phyloP scores from a whole-genome alignment of 2,888 invertebrate genomes.

The Nomada fucata region DNA sequence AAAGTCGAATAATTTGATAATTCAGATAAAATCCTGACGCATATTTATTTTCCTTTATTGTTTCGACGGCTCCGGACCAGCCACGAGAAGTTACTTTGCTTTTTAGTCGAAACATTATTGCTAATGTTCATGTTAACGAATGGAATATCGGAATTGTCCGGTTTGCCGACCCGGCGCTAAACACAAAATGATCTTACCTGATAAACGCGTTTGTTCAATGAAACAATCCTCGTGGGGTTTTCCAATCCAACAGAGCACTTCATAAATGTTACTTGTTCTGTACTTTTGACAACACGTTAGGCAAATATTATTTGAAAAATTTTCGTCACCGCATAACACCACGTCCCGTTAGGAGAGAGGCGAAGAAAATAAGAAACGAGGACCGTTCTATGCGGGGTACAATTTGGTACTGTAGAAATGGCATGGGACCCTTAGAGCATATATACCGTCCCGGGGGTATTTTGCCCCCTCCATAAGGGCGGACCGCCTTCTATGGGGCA shows the following conservation, averaged over 20 bases:
- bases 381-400: conserved; percentile 74
- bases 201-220: background rate
- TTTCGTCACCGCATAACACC: conserved; percentile 42
- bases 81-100: no score
- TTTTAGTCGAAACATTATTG: background rate
- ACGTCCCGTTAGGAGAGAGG: conserved; percentile 13
- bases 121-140: background rate
- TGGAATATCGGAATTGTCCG: background rate
- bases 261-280: background rate
- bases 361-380: conserved; percentile 65
- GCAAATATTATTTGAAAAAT: background rate
- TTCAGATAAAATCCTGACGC: background rate
- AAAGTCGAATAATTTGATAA: background rate
- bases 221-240: conserved; percentile 12
- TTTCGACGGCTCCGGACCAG: no score
- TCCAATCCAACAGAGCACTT: conserved; percentile 26
- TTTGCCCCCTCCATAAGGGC: conserved; percentile 74
- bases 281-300: background rate
- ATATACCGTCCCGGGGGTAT: conserved; percentile 81
- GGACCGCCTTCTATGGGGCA: conserved; percentile 76
- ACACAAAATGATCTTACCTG: conserved; percentile 21
- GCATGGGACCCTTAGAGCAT: conserved; percentile 78
- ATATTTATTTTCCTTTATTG: background rate
- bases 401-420: conserved; percentile 80
- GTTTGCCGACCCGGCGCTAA: background rate